These are phyloP conservation scores for Equus przewalskii DNA, from an alignment of 2,113 vertebrate genomes.

Conservation along the genomic window DNA sequence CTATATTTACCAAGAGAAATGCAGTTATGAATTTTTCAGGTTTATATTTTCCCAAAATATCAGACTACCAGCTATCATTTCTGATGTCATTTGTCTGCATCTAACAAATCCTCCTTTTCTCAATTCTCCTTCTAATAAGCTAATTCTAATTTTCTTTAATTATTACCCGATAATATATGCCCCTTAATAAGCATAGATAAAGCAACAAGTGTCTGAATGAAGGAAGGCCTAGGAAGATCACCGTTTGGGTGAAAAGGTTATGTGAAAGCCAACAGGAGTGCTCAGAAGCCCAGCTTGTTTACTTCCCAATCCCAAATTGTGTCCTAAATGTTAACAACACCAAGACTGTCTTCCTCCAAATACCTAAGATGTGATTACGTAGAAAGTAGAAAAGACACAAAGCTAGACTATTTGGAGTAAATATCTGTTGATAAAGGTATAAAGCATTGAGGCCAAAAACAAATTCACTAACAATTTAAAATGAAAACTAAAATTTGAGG, in stretches of 20 bases:
- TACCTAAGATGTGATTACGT: not conserved
- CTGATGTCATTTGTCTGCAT: not conserved
- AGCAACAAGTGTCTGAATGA: not conserved
- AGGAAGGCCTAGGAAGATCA: not conserved
- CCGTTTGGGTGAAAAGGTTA: not conserved
- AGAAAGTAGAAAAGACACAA: not conserved
- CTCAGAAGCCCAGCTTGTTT: not conserved
- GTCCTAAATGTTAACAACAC: not conserved
- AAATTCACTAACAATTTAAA: not conserved
- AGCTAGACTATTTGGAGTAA: not conserved
- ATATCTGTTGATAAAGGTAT: not conserved
- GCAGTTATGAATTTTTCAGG: not conserved
- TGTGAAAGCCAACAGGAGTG: not conserved
- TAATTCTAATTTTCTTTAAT: not conserved
- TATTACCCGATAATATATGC: not conserved
- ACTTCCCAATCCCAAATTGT: not conserved
- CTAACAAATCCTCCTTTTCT: not conserved
- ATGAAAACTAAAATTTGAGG: constrained; percentile 35
- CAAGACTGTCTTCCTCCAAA: not conserved
- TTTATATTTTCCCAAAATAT: not conserved
- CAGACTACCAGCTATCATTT: not conserved
- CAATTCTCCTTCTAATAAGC: not conserved
- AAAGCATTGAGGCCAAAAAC: not conserved
- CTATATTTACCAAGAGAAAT: not conserved
- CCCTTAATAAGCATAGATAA: not conserved